phyloP scores from a whole-genome alignment of 2,113 vertebrate genomes.

The Melanerpes aurifrons region DNA sequence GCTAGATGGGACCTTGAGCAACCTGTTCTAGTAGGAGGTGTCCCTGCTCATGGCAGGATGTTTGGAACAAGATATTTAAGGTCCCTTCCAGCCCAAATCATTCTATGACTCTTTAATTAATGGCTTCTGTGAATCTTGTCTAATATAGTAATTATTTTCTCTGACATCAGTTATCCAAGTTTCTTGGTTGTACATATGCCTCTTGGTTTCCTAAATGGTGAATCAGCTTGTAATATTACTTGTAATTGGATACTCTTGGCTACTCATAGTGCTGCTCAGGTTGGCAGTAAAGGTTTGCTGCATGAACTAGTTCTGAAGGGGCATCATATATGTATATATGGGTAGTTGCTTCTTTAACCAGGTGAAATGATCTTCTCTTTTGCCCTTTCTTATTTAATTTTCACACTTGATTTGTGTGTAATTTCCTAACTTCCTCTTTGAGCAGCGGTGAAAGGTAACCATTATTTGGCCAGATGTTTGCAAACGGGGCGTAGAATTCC shows the following conservation, averaged over 20 bases:
- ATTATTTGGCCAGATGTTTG: neutral
- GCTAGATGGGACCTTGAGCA: no score
- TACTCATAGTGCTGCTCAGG: neutral
- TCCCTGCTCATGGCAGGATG: no score
- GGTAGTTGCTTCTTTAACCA: neutral
- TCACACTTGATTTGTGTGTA: neutral
- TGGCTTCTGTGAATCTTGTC: neutral
- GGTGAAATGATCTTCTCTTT: neutral
- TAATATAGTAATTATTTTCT: neutral
- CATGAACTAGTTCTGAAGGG: neutral
- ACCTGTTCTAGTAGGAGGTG: no score
- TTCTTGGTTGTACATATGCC: neutral
- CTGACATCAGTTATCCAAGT: neutral
- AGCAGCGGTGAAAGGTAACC: neutral
- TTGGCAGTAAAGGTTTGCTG: neutral
- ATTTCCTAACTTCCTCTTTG: neutral
- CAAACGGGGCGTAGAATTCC: neutral
- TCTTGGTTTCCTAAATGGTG: neutral
- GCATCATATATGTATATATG: neutral
- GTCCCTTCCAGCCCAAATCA: no score
- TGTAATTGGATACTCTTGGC: rapidly evolving
- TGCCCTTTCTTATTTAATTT: conserved; percentile 3
- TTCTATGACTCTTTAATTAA: neutral
- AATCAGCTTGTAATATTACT: neutral
- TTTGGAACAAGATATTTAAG: no score